Percentiles rank a stretch among this genome's conserved stretches.
These are phyloP conservation scores for Chelonus formosanus DNA, from an alignment of 2,888 invertebrate genomes.

Conservation along the genomic window DNA sequence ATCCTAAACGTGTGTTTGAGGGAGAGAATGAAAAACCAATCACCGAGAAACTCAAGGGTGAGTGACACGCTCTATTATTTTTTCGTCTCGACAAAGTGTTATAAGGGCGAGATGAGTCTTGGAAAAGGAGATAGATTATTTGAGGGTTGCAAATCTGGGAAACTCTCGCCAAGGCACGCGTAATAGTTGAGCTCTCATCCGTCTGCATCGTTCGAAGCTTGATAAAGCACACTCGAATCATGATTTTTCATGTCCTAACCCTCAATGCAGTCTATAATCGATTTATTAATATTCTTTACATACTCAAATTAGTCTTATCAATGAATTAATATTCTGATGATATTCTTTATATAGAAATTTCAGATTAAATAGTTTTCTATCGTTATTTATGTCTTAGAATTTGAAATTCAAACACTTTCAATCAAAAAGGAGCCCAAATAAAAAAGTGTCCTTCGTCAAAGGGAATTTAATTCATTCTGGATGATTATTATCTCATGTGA, in stretches of 20 bases:
- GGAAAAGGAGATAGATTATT: slow-evolving; percentile 35
- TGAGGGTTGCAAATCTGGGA: slow-evolving; percentile 54
- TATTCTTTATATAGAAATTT: too few relatives aligned
- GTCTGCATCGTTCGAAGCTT: slow-evolving; percentile 52
- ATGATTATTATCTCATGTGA: too few relatives aligned
- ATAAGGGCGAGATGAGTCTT: slow-evolving; percentile 36
- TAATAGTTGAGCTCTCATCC: slow-evolving; percentile 54
- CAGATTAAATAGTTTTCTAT: too few relatives aligned
- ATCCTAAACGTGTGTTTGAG: not conserved
- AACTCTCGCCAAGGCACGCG: slow-evolving; percentile 61
- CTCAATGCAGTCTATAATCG: slow-evolving; percentile 13
- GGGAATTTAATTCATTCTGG: too few relatives aligned
- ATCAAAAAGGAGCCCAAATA: too few relatives aligned
- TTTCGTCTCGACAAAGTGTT: slow-evolving; percentile 41
- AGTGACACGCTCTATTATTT: slow-evolving; percentile 52
- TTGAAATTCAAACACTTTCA: too few relatives aligned
- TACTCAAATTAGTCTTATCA: slow-evolving; percentile 2
- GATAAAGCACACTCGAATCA: slow-evolving; percentile 58
- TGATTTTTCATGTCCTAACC: slow-evolving; percentile 45
- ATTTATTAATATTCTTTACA: slow-evolving; percentile 28
- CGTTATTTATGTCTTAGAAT: too few relatives aligned
- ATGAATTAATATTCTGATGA: too few relatives aligned
- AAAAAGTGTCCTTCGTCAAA: too few relatives aligned
- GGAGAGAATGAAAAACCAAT: slow-evolving; percentile 22
- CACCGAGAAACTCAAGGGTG: slow-evolving; percentile 18